Evolutionary conservation across 2,888 invertebrate genomes (phyloP).

Genomic region (Sicus ferrugineus): DNA sequence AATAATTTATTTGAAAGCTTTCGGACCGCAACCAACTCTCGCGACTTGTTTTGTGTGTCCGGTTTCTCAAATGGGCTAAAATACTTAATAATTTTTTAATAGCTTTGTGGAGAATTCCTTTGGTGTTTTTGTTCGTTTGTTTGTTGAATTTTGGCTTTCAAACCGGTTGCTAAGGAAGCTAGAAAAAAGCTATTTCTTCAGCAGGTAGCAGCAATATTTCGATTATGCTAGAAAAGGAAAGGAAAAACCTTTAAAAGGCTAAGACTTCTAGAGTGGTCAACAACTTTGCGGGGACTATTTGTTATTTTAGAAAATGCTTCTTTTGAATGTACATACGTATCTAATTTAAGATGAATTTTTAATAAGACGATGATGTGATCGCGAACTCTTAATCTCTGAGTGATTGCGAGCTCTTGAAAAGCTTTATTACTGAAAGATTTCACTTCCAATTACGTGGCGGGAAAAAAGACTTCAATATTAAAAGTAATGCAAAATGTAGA

Average conservation of each 20-base stretch:
- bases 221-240: not conserved
- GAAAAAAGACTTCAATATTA: no score
- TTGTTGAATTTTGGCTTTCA: not conserved
- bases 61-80: not conserved
- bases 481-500: no score
- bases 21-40: not conserved
- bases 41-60: constrained; percentile 15
- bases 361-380: no score
- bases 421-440: no score
- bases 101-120: constrained; percentile 5
- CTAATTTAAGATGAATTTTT: no score
- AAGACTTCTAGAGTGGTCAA: not conserved
- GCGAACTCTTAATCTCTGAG: no score
- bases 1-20: no score
- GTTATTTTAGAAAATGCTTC: no score
- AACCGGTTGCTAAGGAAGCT: constrained; percentile 1
- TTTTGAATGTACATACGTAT: no score
- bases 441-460: no score
- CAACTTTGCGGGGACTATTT: no score
- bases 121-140: not conserved
- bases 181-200: not conserved
- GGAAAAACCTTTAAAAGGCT: not conserved
- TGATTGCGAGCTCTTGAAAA: no score
- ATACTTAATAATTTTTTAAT: constrained; percentile 4
- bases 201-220: not conserved